phyloP scores from a whole-genome alignment of 2,888 invertebrate species.

The Andrena praecox region DNA sequence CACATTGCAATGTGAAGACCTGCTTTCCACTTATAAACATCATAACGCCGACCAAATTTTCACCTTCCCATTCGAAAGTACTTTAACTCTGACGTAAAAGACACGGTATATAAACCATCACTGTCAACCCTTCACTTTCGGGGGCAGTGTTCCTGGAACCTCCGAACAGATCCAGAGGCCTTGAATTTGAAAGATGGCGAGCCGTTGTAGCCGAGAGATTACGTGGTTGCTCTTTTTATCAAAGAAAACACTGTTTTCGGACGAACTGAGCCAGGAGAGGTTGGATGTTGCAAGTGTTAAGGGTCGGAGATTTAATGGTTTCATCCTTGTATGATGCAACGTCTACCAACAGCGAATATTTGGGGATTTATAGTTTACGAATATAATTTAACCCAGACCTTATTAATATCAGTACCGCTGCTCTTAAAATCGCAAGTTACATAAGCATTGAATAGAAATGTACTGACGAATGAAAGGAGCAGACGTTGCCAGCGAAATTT shows the following conservation, averaged over 20 bases:
- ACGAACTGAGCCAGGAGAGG: not conserved
- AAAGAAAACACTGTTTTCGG: slow-evolving; percentile 29
- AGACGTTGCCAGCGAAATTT: too few relatives aligned
- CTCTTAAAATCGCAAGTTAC: too few relatives aligned
- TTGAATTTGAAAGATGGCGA: slow-evolving; percentile 11
- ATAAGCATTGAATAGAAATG: too few relatives aligned
- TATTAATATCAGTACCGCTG: too few relatives aligned
- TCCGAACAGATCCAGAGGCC: not conserved
- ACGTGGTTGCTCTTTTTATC: slow-evolving; percentile 1
- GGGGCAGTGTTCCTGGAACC: slow-evolving; percentile 2
- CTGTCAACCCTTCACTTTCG: slow-evolving; percentile 25
- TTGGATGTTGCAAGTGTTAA: slow-evolving; percentile 6
- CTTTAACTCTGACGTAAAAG: too few relatives aligned
- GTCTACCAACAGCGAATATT: not conserved
- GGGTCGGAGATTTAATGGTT: not conserved
- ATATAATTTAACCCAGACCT: too few relatives aligned
- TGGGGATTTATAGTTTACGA: not conserved
- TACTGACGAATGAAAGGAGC: too few relatives aligned
- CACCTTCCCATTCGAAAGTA: too few relatives aligned
- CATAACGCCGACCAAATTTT: too few relatives aligned
- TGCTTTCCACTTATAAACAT: too few relatives aligned
- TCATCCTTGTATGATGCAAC: not conserved
- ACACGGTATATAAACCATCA: not conserved
- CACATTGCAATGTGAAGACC: too few relatives aligned
- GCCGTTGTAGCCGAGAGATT: not conserved